These are phyloP conservation scores for Danaus plexippus DNA, from an alignment of 1,140 invertebrate genomes.

Conservation along the genomic window DNA sequence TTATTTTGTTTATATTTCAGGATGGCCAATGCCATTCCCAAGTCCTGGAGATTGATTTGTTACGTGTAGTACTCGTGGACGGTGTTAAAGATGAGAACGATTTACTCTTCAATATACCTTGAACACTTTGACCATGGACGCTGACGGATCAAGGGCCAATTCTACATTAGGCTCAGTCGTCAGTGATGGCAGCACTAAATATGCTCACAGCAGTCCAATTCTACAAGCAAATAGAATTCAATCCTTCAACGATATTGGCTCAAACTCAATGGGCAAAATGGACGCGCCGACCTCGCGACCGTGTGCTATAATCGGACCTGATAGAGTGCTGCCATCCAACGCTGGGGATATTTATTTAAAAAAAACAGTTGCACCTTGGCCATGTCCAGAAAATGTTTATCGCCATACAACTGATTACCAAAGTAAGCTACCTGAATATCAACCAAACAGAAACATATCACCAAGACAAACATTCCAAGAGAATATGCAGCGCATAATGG, in stretches of 20 bases:
- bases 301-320: conserved; percentile 68
- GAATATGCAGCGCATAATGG: conserved; percentile 67
- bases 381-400: conserved; percentile 38
- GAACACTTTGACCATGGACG: conserved; percentile 48
- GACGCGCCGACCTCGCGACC: conserved; percentile 48
- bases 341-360: conserved; percentile 42
- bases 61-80: conserved; percentile 14
- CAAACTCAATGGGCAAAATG: conserved; percentile 52
- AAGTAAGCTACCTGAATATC: conserved; percentile 46
- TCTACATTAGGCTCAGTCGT: conserved; percentile 39
- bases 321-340: conserved; percentile 46
- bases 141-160: conserved; percentile 56
- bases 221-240: conserved; percentile 45
- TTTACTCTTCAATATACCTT: conserved; percentile 19
- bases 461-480: conserved; percentile 70
- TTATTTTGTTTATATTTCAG: conserved; percentile 69
- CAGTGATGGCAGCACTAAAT: conserved; percentile 52
- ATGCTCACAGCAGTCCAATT: conserved; percentile 34
- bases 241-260: conserved; percentile 50
- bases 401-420: conserved; percentile 47
- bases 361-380: conserved; percentile 50
- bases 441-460: conserved; percentile 64
- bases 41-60: conserved; percentile 21
- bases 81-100: conserved; percentile 39
- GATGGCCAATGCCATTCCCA: conserved; percentile 32